phyloP scores from a whole-genome alignment of 2,888 invertebrate genomes.

The Conistra vaccinii region DNA sequence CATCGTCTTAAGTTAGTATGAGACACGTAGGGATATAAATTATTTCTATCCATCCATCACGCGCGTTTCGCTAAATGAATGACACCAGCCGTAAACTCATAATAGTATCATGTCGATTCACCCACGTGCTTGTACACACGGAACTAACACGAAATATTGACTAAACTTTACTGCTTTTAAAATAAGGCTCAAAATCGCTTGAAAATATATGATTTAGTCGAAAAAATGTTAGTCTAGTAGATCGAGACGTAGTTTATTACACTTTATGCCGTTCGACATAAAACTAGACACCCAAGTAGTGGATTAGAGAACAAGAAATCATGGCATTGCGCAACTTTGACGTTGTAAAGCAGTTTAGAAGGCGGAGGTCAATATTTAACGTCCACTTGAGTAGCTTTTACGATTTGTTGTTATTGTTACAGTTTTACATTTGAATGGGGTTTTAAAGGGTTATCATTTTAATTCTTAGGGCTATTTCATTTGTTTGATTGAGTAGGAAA shows the following conservation, averaged over 20 bases:
- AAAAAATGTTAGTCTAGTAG: slow-evolving; percentile 61
- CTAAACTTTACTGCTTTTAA: slow-evolving; percentile 54
- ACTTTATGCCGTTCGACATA: slow-evolving; percentile 83
- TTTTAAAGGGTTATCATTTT: slow-evolving; percentile 68
- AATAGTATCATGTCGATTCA: slow-evolving; percentile 80
- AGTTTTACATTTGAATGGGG: slow-evolving; percentile 77
- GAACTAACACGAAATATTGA: slow-evolving; percentile 12
- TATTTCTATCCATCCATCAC: slow-evolving; percentile 78
- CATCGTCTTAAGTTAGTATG: slow-evolving; percentile 11
- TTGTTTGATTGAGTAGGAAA: slow-evolving; percentile 44
- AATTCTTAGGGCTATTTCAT: slow-evolving; percentile 57
- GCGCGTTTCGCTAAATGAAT: slow-evolving; percentile 86
- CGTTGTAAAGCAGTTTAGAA: slow-evolving; percentile 68
- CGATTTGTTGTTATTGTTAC: slow-evolving; percentile 87
- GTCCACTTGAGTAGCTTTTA: slow-evolving; percentile 78
- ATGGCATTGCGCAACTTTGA: slow-evolving; percentile 79
- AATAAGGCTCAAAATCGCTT: slow-evolving; percentile 71
- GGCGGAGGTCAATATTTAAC: slow-evolving; percentile 85
- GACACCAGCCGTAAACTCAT: slow-evolving; percentile 84
- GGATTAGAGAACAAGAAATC: slow-evolving; percentile 83
- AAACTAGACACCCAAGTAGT: slow-evolving; percentile 90
- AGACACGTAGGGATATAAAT: slow-evolving; percentile 69
- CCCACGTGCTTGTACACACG: slow-evolving; percentile 79
- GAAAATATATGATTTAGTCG: background rate
- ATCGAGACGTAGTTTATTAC: slow-evolving; percentile 83